phyloP scores from a whole-genome alignment of 2,888 invertebrate genomes.

The Polymixis flavicincta region DNA sequence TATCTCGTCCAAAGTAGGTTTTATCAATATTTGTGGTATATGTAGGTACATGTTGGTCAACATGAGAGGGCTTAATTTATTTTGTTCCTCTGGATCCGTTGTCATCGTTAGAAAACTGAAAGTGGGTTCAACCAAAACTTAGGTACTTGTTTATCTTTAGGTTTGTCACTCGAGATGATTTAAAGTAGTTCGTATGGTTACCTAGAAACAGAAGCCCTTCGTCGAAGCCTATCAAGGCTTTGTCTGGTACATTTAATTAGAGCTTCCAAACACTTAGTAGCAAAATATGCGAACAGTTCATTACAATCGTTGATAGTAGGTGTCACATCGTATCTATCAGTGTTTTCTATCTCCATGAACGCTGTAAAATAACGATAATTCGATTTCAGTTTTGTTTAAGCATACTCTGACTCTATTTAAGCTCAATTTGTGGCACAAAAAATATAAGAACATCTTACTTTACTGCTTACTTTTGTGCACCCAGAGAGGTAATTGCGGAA shows the following conservation, averaged over 20 bases:
- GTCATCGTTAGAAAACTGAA: conserved; percentile 88
- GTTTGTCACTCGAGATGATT: not conserved
- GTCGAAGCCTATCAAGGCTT: conserved; percentile 93
- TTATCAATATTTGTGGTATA: conserved; percentile 92
- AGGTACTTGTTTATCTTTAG: not conserved
- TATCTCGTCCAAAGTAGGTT: conserved; percentile 93
- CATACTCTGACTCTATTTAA: not conserved
- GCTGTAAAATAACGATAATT: conserved; percentile 78
- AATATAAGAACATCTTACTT: not conserved
- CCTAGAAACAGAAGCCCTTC: conserved; percentile 90
- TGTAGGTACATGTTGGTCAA: conserved; percentile 91
- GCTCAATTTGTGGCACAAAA: not conserved
- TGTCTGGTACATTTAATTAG: conserved; percentile 94
- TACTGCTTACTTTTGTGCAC: not conserved
- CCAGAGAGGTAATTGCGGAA: too few species aligned
- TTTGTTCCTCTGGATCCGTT: conserved; percentile 85
- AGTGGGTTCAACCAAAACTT: not conserved
- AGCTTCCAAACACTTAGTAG: conserved; percentile 93
- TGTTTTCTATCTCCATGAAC: conserved; percentile 92
- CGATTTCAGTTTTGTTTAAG: not conserved
- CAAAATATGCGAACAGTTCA: conserved; percentile 95
- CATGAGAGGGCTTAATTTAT: conserved; percentile 90
- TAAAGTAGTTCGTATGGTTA: conserved; percentile 40
- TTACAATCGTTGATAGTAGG: conserved; percentile 93
- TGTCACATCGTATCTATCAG: conserved; percentile 90